phyloP scores from a whole-genome alignment of 2,113 vertebrate genomes.

The Ptychochromis oligacanthus region DNA sequence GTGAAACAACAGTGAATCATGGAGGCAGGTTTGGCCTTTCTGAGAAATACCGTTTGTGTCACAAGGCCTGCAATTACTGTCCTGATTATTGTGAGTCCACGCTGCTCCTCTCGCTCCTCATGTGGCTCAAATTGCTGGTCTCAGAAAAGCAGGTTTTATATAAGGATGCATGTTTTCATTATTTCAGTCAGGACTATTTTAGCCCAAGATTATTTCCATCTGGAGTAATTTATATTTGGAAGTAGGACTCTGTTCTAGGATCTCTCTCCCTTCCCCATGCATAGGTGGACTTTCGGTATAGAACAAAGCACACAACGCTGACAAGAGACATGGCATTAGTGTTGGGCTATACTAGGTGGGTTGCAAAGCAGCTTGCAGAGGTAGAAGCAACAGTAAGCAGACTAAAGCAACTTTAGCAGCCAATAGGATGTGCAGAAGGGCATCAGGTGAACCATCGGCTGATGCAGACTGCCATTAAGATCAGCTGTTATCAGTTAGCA shows the following conservation, averaged over 20 bases:
- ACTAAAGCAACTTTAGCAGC: neutral
- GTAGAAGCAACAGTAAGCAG: neutral
- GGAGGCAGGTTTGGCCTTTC: slow-evolving; percentile 64
- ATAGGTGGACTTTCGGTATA: neutral
- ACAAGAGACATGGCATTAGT: neutral
- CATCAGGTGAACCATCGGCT: neutral
- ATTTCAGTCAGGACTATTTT: neutral
- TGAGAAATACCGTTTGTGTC: slow-evolving; percentile 42
- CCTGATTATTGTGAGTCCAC: slow-evolving; percentile 22
- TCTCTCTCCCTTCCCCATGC: neutral
- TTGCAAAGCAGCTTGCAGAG: neutral
- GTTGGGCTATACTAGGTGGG: neutral
- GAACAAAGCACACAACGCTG: neutral
- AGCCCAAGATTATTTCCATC: neutral
- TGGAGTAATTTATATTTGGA: neutral
- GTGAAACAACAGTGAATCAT: slow-evolving; percentile 46
- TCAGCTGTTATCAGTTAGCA: too few species aligned
- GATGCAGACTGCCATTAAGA: too few species aligned
- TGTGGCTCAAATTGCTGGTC: slow-evolving; percentile 11
- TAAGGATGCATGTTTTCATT: neutral
- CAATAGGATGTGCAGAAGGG: neutral
- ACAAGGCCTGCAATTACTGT: slow-evolving; percentile 42
- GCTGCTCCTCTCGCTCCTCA: neutral
- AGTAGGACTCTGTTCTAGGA: neutral
- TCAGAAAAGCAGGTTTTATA: neutral